A percentile compares a stretch with the other conserved stretches of the same genome.
phyloP scores from a whole-genome alignment of 2,797 vertebrate genomes.

The Cetoscarus ocellatus region DNA sequence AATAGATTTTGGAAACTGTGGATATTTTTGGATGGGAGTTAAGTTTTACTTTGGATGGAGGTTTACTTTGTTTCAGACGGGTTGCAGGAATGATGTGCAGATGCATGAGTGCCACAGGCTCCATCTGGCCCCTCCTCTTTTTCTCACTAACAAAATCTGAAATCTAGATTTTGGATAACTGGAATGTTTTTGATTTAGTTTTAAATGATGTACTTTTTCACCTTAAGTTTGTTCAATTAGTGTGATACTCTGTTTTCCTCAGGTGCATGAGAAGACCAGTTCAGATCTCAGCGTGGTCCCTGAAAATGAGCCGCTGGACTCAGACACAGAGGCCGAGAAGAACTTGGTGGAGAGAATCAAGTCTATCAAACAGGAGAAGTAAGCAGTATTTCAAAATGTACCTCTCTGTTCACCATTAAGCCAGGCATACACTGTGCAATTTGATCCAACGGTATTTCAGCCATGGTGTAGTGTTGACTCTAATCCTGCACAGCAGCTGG shows the following conservation, averaged over 20 bases:
- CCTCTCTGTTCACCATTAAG: background rate
- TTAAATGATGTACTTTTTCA: background rate
- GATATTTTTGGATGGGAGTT: constrained; percentile 9
- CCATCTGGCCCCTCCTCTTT: constrained; percentile 34
- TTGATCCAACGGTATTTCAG: too few relatives aligned
- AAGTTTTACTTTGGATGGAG: background rate
- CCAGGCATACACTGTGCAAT: too few relatives aligned
- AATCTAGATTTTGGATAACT: background rate
- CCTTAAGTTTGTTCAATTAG: constrained; percentile 1
- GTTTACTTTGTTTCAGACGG: constrained; percentile 19
- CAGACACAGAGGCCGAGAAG: constrained; percentile 87
- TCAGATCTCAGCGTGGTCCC: constrained; percentile 83
- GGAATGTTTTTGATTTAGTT: constrained; percentile 41
- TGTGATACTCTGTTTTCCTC: constrained; percentile 40
- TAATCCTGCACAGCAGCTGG: too few relatives aligned
- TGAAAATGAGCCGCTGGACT: constrained; percentile 87
- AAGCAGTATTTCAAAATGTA: constrained; percentile 50
- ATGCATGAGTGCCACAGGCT: constrained; percentile 66
- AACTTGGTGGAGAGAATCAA: constrained; percentile 93
- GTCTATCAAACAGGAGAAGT: constrained; percentile 98
- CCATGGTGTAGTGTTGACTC: too few relatives aligned
- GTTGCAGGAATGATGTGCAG: constrained; percentile 30
- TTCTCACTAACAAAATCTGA: constrained; percentile 68
- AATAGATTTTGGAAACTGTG: background rate
- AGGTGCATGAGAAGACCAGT: constrained; percentile 81